These are phyloP conservation scores for Stichopus horrens DNA, from an alignment of 53 echinoderm and acorn worm species.

Conservation along the genomic window DNA sequence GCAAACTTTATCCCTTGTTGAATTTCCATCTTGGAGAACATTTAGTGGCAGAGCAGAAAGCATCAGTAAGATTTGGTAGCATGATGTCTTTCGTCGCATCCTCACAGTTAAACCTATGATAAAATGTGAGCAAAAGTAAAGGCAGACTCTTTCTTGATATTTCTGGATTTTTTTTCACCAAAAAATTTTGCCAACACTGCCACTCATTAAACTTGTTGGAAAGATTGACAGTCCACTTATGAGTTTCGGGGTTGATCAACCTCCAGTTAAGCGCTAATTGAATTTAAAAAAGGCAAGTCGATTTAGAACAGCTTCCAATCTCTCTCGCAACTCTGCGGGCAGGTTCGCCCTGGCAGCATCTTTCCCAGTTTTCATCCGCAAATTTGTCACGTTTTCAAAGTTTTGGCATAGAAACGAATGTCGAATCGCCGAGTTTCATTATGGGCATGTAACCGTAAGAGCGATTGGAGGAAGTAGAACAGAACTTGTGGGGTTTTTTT, in stretches of 20 bases:
- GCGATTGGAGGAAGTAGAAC: neutral
- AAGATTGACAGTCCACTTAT: neutral
- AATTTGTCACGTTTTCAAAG: neutral
- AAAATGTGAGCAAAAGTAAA: no score
- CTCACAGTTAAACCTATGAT: no score
- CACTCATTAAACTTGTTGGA: no score
- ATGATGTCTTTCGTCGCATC: no score
- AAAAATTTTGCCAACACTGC: no score
- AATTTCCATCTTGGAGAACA: no score
- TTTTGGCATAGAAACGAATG: neutral
- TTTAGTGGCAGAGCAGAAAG: no score
- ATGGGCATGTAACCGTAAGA: neutral
- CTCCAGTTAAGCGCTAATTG: neutral
- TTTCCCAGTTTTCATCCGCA: neutral
- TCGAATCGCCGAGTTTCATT: neutral
- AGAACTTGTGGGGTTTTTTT: neutral
- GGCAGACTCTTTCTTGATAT: no score
- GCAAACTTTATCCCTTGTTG: no score
- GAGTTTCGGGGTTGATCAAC: neutral
- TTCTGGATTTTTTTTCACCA: no score
- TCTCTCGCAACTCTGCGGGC: neutral
- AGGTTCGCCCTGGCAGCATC: neutral
- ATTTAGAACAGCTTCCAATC: constrained; percentile 4
- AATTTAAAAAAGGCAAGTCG: neutral
- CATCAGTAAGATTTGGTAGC: no score